Evolutionary conservation across 1,140 invertebrate genomes (phyloP).

Genomic region (Brachionus asplanchnoidis): DNA sequence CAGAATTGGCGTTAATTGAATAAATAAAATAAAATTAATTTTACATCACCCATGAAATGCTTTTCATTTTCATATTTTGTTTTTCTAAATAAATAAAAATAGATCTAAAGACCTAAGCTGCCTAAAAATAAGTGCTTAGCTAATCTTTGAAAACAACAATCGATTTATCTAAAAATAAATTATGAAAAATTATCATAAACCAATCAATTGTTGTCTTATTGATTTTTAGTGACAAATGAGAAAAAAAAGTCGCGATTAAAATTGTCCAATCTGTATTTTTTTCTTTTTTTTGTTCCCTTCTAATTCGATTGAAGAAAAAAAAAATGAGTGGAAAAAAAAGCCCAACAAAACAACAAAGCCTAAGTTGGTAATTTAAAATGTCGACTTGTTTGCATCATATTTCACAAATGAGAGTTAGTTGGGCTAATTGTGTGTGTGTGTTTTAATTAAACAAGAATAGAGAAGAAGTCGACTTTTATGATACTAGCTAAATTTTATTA

Average conservation of each 20-base stretch:
- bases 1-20: too few species aligned
- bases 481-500: not conserved
- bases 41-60: too few species aligned
- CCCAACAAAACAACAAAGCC: not conserved
- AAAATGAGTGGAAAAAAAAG: not conserved
- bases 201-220: not conserved
- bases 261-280: not conserved
- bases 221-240: not conserved
- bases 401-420: not conserved
- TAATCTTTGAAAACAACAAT: too few species aligned
- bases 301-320: not conserved
- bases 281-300: too few species aligned
- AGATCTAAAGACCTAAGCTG: too few species aligned
- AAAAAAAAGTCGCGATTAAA: not conserved
- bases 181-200: not conserved
- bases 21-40: too few species aligned
- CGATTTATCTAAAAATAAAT: not conserved
- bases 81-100: too few species aligned
- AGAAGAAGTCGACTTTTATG: slow-evolving; percentile 23
- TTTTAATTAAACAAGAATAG: not conserved
- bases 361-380: slow-evolving; percentile 1
- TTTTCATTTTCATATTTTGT: too few species aligned
- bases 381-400: slow-evolving; percentile 37
- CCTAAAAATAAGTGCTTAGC: too few species aligned
- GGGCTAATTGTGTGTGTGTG: not conserved